Evolutionary conservation across 37 sponge, comb jelly and placozoan species (phyloP).

Genomic region (Ephydatia muelleri): DNA sequence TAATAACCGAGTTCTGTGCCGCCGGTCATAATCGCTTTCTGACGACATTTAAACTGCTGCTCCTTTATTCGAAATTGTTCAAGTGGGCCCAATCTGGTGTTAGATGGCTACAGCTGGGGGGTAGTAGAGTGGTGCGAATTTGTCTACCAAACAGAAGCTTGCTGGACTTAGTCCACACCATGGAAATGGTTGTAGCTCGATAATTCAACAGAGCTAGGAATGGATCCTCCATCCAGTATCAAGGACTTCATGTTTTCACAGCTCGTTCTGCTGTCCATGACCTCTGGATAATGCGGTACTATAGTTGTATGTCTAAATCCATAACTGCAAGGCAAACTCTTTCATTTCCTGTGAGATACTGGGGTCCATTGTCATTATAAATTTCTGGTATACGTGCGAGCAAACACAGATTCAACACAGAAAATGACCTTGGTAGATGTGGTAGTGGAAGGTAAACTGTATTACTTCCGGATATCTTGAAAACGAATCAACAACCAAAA

Average conservation of each 20-base stretch:
- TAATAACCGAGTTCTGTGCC: no score
- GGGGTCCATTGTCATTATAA: conserved; percentile 37
- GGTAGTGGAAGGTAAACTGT: conserved; percentile 21
- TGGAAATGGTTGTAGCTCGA: conserved; percentile 50
- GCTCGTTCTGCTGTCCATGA: conserved; percentile 57
- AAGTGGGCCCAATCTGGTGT: conserved; percentile 1
- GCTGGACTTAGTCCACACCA: conserved; percentile 61
- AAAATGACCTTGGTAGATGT: conserved; percentile 24
- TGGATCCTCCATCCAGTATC: conserved; percentile 19
- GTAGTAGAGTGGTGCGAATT: conserved; percentile 44
- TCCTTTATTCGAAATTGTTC: neutral
- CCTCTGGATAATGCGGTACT: conserved; percentile 48
- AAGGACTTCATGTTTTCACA: conserved; percentile 49
- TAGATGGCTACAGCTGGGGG: conserved; percentile 24
- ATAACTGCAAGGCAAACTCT: conserved; percentile 25
- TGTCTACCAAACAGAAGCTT: conserved; percentile 50
- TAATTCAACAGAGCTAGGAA: conserved; percentile 48
- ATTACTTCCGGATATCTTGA: conserved; percentile 39
- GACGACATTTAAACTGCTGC: conserved; percentile 1
- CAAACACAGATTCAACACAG: conserved; percentile 27
- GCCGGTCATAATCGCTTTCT: no score
- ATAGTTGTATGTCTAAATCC: conserved; percentile 27
- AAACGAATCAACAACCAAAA: conserved; percentile 25
- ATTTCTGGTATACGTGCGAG: conserved; percentile 27
- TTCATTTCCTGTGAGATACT: conserved; percentile 20